Evolutionary conservation across 1,140 invertebrate species (phyloP).

Genomic region (Drosophila takahashii): DNA sequence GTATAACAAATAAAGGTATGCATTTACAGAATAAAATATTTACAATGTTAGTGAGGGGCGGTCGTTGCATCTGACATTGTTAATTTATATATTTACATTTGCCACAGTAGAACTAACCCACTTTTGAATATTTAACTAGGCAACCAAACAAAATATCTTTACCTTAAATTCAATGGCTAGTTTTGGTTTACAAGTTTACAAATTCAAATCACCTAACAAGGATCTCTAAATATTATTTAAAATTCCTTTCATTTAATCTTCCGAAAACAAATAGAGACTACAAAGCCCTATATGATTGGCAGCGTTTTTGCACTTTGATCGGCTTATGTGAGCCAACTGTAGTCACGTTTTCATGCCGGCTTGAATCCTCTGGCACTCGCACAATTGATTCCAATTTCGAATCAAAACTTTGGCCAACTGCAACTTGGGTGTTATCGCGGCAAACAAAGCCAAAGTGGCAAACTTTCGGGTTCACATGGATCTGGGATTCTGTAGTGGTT

Average conservation of each 20-base stretch:
- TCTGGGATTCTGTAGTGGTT: not conserved
- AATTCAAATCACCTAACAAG: too few relatives aligned
- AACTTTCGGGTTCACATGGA: conserved; percentile 34
- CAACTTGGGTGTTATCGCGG: conserved; percentile 33
- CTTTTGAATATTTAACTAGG: conserved; percentile 9
- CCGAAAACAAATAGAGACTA: not conserved
- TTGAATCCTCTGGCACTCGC: conserved; percentile 6
- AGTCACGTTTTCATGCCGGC: conserved; percentile 32
- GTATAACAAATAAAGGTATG: conserved; percentile 25
- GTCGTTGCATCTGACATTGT: not conserved
- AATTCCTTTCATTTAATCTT: not conserved
- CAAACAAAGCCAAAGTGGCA: conserved; percentile 41
- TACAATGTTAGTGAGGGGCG: conserved; percentile 30
- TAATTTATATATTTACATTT: conserved; percentile 21
- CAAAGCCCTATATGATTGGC: not conserved
- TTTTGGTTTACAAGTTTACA: too few relatives aligned
- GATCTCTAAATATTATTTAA: not conserved
- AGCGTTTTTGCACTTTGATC: conserved; percentile 13
- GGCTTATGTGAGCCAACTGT: not conserved
- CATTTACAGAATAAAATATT: conserved; percentile 47
- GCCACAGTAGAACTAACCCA: conserved; percentile 7
- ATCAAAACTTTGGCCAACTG: conserved; percentile 42
- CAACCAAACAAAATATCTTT: not conserved
- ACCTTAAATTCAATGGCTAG: not conserved
- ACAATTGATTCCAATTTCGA: conserved; percentile 47